A percentile compares a stretch with the other conserved stretches of the same genome.
Conservation (phyloP, 2,797 vertebrate genomes). For the Pangasius macronema region DNA sequence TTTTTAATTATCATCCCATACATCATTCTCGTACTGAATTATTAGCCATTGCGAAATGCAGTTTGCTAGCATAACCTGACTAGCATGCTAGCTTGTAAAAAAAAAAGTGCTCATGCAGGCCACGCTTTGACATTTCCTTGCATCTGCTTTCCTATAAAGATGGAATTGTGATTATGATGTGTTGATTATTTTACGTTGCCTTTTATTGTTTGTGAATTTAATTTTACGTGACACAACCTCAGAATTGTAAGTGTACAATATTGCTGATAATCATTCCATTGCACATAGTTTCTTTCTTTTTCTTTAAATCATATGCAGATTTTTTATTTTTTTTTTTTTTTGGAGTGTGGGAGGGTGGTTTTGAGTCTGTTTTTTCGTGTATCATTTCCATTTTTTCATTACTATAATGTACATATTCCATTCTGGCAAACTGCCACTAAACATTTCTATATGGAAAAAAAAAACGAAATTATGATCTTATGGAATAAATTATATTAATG, state of each 20-base stretch:
- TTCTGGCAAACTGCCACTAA: slow-evolving; percentile 73
- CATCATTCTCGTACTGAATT: neutral
- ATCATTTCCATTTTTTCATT: slow-evolving; percentile 56
- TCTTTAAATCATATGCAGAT: slow-evolving; percentile 63
- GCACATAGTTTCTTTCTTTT: slow-evolving; percentile 67
- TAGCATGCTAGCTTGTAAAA: slow-evolving; percentile 15
- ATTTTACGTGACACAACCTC: slow-evolving; percentile 67
- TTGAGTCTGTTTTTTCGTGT: slow-evolving; percentile 35
- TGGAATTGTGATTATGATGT: slow-evolving; percentile 57
- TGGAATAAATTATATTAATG: slow-evolving; percentile 83
- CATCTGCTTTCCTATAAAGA: slow-evolving; percentile 50
- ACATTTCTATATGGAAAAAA: slow-evolving; percentile 88
- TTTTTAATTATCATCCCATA: neutral
- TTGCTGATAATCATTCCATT: slow-evolving; percentile 82
- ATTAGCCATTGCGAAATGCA: neutral
- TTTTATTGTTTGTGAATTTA: slow-evolving; percentile 52
- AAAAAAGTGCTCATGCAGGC: neutral
- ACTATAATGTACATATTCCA: slow-evolving; percentile 84
- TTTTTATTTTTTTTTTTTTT: slow-evolving; percentile 54
- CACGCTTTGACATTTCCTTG: slow-evolving; percentile 26
- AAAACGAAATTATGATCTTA: slow-evolving; percentile 78
- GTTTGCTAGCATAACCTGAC: slow-evolving; percentile 1
- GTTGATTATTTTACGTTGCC: slow-evolving; percentile 62
- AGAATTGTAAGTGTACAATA: slow-evolving; percentile 72
- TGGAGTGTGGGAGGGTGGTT: slow-evolving; percentile 51